Base-by-base conservation (phyloP, 2,888 invertebrate genomes). In the Eupsilia transversa region DNA sequence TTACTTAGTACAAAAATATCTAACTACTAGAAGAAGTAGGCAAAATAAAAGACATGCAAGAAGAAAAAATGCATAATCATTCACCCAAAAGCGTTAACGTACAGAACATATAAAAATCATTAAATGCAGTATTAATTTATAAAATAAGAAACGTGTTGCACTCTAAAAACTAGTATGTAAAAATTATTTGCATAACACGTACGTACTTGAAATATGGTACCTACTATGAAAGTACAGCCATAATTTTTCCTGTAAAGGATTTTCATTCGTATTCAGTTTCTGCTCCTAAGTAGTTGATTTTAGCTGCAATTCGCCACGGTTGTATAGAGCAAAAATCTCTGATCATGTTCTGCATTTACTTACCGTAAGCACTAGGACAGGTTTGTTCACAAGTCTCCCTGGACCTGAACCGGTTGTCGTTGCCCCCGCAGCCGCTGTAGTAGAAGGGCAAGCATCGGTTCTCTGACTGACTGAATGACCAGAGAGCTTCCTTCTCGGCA, bases 381-480 rank as follows among this genome's bases (percentile, higher is more conserved):
- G 97, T 97, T 77, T 97, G 94, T 90, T 97, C 97, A 93, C 99
- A 99, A 90, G 97, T 97, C 86, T 97, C 97, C 93, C 97, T 97
- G 90, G 97, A 97, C 83, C 96, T 96, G 96, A 98, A 99, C 94
- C 97, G 98, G 96, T 99, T 99, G 90, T 96, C 97, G 95, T 99
- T 99, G 87, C 99, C 99, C 84, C 97, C 98, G 95, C 99, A 99
- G 86, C 99, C 99, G 85, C 98, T 97, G 96, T 98, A 99, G 97
- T 98, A 98, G 97, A 99, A 99, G 69, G 98, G 98, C 96, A 98
- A 97, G 97, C 99, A 99, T 86, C 98, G 97, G 95, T 98, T 98
- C 94, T 98, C 98, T 64, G 97, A 96, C 83, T 97, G 97, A 93
- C 98, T 98, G 97, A 98, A 99, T 94, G 98, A 98, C 99, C 99